phyloP scores from a whole-genome alignment of 2,888 invertebrate genomes.

The Agonum fuliginosum region DNA sequence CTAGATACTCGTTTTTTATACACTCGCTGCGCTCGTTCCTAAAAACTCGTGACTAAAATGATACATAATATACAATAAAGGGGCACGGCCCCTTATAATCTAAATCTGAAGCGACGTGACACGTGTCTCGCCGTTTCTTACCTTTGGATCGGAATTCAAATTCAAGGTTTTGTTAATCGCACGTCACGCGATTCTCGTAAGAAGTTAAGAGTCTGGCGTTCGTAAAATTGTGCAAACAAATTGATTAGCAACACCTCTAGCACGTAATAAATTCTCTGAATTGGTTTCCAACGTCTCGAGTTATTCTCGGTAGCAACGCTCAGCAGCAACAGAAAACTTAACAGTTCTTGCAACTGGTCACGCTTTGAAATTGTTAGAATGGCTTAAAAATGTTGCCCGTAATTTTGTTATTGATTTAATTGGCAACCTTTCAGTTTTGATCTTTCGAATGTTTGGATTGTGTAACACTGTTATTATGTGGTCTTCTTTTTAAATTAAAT shows the following conservation, averaged over 20 bases:
- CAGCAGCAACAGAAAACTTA: not conserved
- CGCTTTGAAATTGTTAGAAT: conserved; percentile 31
- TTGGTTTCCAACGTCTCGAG: conserved; percentile 25
- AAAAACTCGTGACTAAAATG: too few species aligned
- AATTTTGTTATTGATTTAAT: conserved; percentile 20
- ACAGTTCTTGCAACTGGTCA: conserved; percentile 33
- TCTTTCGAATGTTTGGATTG: not conserved
- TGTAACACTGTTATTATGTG: not conserved
- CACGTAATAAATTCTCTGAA: conserved; percentile 50
- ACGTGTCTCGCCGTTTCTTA: too few species aligned
- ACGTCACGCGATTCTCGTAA: conserved; percentile 6
- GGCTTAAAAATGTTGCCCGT: conserved; percentile 1
- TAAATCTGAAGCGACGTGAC: too few species aligned
- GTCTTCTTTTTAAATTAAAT: not conserved
- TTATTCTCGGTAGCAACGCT: conserved; percentile 10
- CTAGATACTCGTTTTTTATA: too few species aligned
- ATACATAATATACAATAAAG: too few species aligned
- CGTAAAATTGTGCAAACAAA: conserved; percentile 52
- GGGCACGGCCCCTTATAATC: too few species aligned
- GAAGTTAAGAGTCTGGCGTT: conserved; percentile 4
- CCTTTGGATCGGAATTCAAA: too few species aligned
- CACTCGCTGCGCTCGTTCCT: too few species aligned
- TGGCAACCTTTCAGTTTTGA: conserved; percentile 8
- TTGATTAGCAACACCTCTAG: conserved; percentile 49
- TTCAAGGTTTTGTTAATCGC: conserved; percentile 14